Evolutionary conservation across 2,113 vertebrate species (phyloP), one percentile per base, ranked within the genome.

Genomic region (Chlorocebus sabaeus): DNA sequence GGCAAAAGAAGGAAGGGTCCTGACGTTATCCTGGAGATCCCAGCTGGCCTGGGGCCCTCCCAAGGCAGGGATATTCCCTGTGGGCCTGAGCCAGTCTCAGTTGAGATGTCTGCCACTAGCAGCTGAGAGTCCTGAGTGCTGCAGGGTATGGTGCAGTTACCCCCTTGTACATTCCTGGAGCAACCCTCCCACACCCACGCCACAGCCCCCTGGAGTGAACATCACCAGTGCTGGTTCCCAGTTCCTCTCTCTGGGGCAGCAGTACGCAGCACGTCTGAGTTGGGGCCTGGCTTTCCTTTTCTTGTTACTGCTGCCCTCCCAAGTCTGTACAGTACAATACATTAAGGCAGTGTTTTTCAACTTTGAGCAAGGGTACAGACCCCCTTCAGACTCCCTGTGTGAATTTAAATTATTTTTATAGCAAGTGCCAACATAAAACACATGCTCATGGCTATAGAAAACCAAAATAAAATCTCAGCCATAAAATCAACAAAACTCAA

Each of bases 391-490:
- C n/a, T 38, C 50, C 45, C 27, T 57, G 55, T 84, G 80, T 95
- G 72, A 92, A 96, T 92, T 95, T 93, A 93, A 96, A 93, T 94
- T 88, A 85, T 90, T 93, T 96, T 95, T 93, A 94, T 92, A 90
- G 27, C 84, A 90, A 90, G 30, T 85, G 30, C n/a, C 97, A 73
- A 68, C 52, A 91, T 84, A 35, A 59, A 96, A 94, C 92, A 94
- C 93, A 96, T 95, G 59, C 73, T 89, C 52, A 55, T 82, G 40
- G 76, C 40, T 96, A 43, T 86, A 75, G 55, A 73, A 96, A 93
- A 70, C 52, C 40, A 94, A 97, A 95, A 89, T 95, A 96, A 93
- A 70, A 40, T 73, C 93, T 96, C 82, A 96, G 48, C 40, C 72
- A 75, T 96, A 68, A 93, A 95, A 89, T 67, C 95, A 96, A 95